These are phyloP conservation scores for Clusia tigrina DNA, from an alignment of 2,888 invertebrate genomes.

Conservation along the genomic window DNA sequence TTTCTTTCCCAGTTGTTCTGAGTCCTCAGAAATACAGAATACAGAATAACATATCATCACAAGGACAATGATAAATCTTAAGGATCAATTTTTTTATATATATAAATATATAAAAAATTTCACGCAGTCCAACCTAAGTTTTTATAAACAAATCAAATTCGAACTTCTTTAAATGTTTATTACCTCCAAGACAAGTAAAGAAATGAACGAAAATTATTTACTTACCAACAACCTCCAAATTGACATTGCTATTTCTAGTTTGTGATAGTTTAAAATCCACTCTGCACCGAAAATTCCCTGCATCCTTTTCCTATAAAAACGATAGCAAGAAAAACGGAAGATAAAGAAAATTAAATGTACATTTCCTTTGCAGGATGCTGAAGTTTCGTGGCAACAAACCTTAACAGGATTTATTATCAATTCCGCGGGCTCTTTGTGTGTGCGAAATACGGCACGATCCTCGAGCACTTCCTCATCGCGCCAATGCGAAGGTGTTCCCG, in stretches of 20 bases:
- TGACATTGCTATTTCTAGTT: conserved; percentile 79
- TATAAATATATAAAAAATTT: too few relatives aligned
- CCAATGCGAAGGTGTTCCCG: conserved; percentile 71
- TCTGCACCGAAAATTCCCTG: conserved; percentile 77
- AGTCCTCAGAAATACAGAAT: too few relatives aligned
- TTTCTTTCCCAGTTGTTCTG: too few relatives aligned
- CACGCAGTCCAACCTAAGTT: too few relatives aligned
- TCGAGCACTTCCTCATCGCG: conserved; percentile 70
- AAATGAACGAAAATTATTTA: conserved; percentile 47
- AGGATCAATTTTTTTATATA: too few relatives aligned
- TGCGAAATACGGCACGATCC: conserved; percentile 70
- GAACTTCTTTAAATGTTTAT: too few relatives aligned
- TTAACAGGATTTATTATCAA: conserved; percentile 70
- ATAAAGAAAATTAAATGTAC: not conserved
- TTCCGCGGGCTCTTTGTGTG: conserved; percentile 69
- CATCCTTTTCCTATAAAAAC: conserved; percentile 70
- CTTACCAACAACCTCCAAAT: conserved; percentile 81
- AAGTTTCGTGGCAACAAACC: conserved; percentile 48
- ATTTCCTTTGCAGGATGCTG: not conserved
- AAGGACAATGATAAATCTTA: too few relatives aligned
- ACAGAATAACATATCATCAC: too few relatives aligned
- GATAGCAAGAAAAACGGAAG: conserved; percentile 7
- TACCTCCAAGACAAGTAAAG: too few relatives aligned
- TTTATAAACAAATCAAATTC: too few relatives aligned
- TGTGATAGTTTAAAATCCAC: conserved; percentile 82